phyloP scores from a whole-genome alignment of 2,113 vertebrate species.

The Osmerus eperlanus region DNA sequence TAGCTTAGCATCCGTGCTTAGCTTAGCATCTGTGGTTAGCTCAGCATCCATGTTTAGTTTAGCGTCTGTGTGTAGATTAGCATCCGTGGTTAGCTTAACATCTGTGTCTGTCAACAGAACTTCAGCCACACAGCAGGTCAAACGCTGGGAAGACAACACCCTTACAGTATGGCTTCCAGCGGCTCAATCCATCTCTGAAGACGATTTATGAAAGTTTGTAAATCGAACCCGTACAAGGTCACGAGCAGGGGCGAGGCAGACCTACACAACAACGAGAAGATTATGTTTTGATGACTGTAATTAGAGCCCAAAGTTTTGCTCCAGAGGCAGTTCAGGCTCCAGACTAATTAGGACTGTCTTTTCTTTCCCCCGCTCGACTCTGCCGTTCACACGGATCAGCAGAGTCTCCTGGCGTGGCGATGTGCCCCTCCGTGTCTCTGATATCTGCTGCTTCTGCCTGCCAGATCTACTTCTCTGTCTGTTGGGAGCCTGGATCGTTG shows the following conservation, averaged over 20 bases:
- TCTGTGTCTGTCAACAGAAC: too few relatives aligned
- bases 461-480: too few relatives aligned
- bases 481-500: too few relatives aligned
- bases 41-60: too few relatives aligned
- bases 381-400: constrained; percentile 5
- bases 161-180: too few relatives aligned
- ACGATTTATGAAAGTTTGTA: neutral
- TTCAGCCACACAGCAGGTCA: too few relatives aligned
- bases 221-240: neutral
- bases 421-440: neutral
- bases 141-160: too few relatives aligned
- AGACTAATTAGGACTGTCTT: constrained; percentile 39
- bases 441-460: neutral
- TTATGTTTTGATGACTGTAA: constrained; percentile 45
- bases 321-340: constrained; percentile 22
- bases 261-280: constrained; percentile 16
- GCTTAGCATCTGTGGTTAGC: too few relatives aligned
- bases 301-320: constrained; percentile 34
- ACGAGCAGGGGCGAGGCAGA: neutral
- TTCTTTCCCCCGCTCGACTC: neutral
- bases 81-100: too few relatives aligned
- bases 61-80: too few relatives aligned
- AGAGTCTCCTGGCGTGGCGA: constrained; percentile 10
- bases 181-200: too few relatives aligned
- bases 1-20: too few relatives aligned